A percentile compares a stretch with the other conserved stretches of the same genome.
Conservation (phyloP, 2,113 vertebrate species). For the Neopipo cinnamomea region DNA sequence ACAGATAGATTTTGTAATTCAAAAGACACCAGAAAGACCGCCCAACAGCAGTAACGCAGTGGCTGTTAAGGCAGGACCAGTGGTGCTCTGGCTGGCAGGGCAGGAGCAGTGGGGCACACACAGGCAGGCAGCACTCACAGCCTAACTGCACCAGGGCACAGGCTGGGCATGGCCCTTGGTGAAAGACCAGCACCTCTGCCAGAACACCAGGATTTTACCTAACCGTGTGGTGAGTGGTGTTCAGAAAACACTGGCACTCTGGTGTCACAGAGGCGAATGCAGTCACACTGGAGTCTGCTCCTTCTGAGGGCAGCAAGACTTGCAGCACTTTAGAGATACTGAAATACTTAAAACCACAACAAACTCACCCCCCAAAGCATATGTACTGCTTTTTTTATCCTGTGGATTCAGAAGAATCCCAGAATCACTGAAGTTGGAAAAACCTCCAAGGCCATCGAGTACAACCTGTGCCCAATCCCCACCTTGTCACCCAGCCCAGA, state of each 20-base stretch:
- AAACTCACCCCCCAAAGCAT: background rate
- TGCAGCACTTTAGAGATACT: background rate
- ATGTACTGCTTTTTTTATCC: background rate
- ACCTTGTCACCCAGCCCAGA: background rate
- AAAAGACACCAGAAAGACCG: background rate
- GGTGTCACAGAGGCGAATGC: rapidly evolving
- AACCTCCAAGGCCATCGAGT: background rate
- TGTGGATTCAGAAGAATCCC: background rate
- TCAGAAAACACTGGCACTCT: rapidly evolving
- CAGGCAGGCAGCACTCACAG: rapidly evolving
- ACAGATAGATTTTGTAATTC: background rate
- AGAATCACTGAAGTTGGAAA: background rate
- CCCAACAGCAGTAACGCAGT: rapidly evolving
- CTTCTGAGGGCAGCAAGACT: background rate
- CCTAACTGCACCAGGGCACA: background rate
- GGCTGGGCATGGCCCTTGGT: background rate
- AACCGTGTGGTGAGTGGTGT: rapidly evolving
- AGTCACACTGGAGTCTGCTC: background rate
- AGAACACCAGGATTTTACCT: rapidly evolving
- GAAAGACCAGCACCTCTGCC: background rate
- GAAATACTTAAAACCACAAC: rapidly evolving
- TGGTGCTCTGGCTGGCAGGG: rapidly evolving
- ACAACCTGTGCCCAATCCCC: rapidly evolving
- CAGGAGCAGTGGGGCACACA: background rate
- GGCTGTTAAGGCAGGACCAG: background rate